Percentiles rank a stretch among this genome's conserved stretches.
Conservation (phyloP, 2,797 vertebrate species). For the Streptopelia turtur region DNA sequence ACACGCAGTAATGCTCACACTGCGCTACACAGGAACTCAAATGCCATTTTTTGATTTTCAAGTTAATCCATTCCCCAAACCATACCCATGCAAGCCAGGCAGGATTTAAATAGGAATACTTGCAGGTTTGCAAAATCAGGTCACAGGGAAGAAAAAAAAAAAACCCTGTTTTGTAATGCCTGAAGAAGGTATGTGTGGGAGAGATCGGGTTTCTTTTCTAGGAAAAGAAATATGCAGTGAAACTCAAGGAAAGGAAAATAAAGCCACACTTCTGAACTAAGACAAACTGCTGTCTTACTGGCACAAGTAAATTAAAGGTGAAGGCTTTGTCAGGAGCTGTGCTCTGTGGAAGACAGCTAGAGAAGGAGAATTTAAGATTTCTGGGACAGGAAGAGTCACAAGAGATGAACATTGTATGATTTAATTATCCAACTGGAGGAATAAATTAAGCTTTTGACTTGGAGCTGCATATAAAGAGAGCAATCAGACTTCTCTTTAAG, state of each 20-base stretch:
- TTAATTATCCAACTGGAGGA: slow-evolving; percentile 47
- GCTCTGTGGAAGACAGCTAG: slow-evolving; percentile 19
- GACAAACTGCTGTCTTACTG: slow-evolving; percentile 36
- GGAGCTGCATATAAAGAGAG: slow-evolving; percentile 47
- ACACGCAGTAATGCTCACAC: neutral
- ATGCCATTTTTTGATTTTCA: neutral
- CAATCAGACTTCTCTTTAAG: slow-evolving; percentile 40
- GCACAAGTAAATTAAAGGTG: neutral
- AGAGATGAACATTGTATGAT: neutral
- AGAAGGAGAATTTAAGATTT: slow-evolving; percentile 37
- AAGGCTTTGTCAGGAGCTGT: slow-evolving; percentile 54
- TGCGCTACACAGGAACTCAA: neutral
- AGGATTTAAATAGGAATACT: neutral
- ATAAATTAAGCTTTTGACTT: slow-evolving; percentile 54
- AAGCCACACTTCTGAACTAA: neutral
- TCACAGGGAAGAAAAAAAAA: neutral
- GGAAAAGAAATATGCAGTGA: neutral
- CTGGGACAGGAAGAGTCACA: slow-evolving; percentile 21
- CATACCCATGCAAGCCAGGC: neutral
- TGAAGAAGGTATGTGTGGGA: neutral
- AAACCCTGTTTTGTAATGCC: neutral
- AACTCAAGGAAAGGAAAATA: slow-evolving; percentile 2
- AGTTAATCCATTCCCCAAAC: neutral
- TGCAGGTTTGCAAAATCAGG: slow-evolving; percentile 46
- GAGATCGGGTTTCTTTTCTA: slow-evolving; percentile 25